A percentile compares a stretch with the other conserved stretches of the same genome.
Evolutionary conservation across 2,797 vertebrate genomes (phyloP).

Genomic region (Schizothorax lantsangensis): DNA sequence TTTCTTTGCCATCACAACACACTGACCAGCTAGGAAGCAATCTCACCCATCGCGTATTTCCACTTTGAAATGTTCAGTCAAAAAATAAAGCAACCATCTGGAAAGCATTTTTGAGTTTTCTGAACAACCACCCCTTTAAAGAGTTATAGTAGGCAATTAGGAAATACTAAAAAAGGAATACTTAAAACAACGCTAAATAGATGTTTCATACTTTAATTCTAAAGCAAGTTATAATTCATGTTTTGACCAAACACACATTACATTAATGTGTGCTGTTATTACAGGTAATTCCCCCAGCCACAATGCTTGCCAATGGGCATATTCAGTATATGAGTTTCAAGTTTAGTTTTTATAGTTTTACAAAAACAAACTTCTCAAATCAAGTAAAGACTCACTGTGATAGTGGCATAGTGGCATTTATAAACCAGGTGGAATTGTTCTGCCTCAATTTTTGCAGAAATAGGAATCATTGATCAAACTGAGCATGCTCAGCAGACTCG

Average conservation of each 20-base stretch:
- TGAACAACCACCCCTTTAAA: no score
- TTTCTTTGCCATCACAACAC: no score
- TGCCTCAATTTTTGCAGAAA: not conserved
- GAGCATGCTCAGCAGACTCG: not conserved
- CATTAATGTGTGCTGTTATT: not conserved
- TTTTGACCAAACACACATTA: not conserved
- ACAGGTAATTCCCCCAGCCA: no score
- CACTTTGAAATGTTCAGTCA: not conserved
- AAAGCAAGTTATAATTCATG: not conserved
- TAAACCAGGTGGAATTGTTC: not conserved
- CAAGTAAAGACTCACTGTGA: not conserved
- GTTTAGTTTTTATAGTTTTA: not conserved
- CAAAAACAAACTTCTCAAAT: not conserved
- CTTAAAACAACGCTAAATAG: not conserved
- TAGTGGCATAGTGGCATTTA: not conserved
- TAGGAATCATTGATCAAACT: not conserved
- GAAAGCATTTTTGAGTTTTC: no score
- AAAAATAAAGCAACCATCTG: no score
- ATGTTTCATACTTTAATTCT: not conserved
- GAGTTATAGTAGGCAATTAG: no score
- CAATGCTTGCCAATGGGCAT: not conserved
- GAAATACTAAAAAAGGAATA: not conserved
- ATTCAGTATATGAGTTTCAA: not conserved
- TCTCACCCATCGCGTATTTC: no score
- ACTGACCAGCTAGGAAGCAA: no score